phyloP scores from a whole-genome alignment of 2,888 invertebrate genomes.

The Margaritifera margaritifera region DNA sequence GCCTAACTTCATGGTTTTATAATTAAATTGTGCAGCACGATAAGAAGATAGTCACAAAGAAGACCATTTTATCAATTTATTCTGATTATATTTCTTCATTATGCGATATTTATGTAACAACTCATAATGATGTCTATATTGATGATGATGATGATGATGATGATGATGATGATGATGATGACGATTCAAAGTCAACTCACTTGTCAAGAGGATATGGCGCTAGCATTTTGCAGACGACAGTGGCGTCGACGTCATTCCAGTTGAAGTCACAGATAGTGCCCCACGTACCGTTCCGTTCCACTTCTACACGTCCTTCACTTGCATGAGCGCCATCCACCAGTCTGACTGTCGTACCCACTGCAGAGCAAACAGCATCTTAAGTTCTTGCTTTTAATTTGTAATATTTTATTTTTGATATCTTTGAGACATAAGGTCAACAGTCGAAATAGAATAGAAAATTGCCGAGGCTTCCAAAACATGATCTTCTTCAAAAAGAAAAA shows the following conservation, averaged over 20 bases:
- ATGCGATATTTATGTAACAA: no score
- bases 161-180: no score
- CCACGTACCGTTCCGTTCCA: slow-evolving; percentile 28
- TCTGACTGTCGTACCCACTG: slow-evolving; percentile 26
- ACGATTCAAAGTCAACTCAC: slow-evolving; percentile 6
- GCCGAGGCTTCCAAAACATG: slow-evolving; percentile 11
- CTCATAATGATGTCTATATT: no score
- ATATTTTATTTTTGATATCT: slow-evolving; percentile 12
- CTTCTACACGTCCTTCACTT: slow-evolving; percentile 31
- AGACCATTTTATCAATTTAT: no score
- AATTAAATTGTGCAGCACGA: no score
- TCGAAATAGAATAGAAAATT: background rate
- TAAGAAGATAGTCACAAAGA: no score
- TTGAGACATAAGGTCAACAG: slow-evolving; percentile 9
- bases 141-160: no score
- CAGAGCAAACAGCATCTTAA: background rate
- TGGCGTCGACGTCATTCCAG: slow-evolving; percentile 32
- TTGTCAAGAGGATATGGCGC: slow-evolving; percentile 21
- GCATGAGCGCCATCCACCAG: slow-evolving; percentile 23
- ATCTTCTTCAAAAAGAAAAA: background rate
- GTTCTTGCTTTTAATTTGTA: background rate
- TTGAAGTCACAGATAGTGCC: slow-evolving; percentile 25
- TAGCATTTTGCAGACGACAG: slow-evolving; percentile 32
- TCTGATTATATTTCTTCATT: no score
- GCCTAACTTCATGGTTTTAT: no score